These are phyloP conservation scores for Gopherus evgoodei DNA, from an alignment of 2,113 vertebrate genomes.

Conservation along the genomic window DNA sequence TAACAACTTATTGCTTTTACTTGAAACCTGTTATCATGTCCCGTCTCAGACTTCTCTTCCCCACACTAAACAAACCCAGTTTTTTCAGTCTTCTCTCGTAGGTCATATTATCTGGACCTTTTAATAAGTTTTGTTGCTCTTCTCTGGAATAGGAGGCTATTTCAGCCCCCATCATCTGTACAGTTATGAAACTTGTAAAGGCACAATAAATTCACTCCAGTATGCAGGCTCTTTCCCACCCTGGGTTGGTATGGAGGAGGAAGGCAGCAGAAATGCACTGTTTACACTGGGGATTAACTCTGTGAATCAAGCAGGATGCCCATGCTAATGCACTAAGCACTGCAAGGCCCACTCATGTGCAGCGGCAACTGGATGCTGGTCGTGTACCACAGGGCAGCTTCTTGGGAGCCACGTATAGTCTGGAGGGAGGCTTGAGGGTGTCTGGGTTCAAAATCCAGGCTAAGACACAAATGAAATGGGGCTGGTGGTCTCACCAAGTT, in stretches of 20 bases:
- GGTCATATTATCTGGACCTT: too few relatives aligned
- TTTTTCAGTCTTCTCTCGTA: too few relatives aligned
- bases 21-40: too few relatives aligned
- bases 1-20: too few relatives aligned
- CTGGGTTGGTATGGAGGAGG: neutral
- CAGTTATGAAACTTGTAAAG: neutral
- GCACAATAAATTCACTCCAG: neutral
- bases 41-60: too few relatives aligned
- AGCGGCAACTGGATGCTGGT: neutral
- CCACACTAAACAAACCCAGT: too few relatives aligned
- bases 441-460: neutral
- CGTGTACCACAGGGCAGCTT: neutral
- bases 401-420: neutral
- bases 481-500: neutral
- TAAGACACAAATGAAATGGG: neutral
- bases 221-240: neutral
- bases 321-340: neutral
- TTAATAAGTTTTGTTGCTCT: too few relatives aligned
- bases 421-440: neutral
- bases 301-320: neutral
- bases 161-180: neutral
- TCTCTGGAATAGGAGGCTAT: neutral
- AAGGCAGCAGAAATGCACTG: neutral
- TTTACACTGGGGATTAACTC: neutral
- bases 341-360: accelerated